Evolutionary conservation across 2,888 invertebrate species (phyloP), one percentile per base, ranked within the genome.

Genomic region (Pammene aurita): DNA sequence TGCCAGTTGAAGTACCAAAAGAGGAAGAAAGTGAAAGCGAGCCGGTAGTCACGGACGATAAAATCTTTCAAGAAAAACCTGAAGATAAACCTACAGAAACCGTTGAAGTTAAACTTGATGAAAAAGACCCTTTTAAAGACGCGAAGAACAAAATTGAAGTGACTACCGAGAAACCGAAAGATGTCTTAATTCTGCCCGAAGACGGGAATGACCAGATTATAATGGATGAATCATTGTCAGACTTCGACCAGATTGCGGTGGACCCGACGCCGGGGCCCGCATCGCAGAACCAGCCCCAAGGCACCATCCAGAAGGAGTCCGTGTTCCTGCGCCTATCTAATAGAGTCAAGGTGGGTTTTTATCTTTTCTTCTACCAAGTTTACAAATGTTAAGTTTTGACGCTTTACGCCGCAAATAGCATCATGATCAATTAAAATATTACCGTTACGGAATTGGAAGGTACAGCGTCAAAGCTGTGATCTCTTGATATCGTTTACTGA

Each of bases 261-360:
- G 90, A 90, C 46, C 92, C 91, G 4, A 84, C 87, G 14, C 90
- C 91, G 0, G 92, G 90, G 13, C 83, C 76, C 2, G 73, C 80
- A 1, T 71, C 81, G 38, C 82, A 77, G 14, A 88, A 88, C 69
- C 89, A 84, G 73, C 85, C 81, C 11, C 89, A 86, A 73, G 78
- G 82, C 38, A 85, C 87, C 18, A 84, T 93, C 70, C 97, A 97
- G 81, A 98, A 98, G 78, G 98, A 99, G 87, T 98, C 98, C 9
- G 97, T 99, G n/a, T 98, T 99, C 85, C 94, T 99, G 82, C 94
- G 99, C 75, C 94, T 99, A 70, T 98, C 97, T 70, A 99, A 99
- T 87, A 95, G 98, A 81, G 98, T 99, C 68, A 98, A 98, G 95
- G 97, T 97, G 81, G 83, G 89, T 80, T 74, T 70, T 50, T 26